A percentile compares a stretch with the other conserved stretches of the same genome.
phyloP scores from a whole-genome alignment of 2,113 vertebrate species.

The Corythoichthys intestinalis region DNA sequence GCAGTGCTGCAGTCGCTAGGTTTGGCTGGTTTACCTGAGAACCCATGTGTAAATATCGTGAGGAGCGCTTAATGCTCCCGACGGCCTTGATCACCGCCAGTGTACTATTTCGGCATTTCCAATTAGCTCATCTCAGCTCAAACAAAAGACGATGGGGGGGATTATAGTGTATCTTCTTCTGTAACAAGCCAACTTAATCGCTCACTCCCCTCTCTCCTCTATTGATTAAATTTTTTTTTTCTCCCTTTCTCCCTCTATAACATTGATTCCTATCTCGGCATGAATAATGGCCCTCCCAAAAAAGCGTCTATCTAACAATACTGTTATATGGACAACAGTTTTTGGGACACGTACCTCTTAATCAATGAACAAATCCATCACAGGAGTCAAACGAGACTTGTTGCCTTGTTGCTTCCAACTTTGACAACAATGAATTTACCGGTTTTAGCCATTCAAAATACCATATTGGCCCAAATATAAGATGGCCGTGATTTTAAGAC shows the following conservation, averaged over 20 bases:
- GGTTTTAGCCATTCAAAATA: not conserved
- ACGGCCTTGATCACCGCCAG: not conserved
- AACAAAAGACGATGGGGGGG: not conserved
- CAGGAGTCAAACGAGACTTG: not conserved
- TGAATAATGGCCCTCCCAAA: conserved; percentile 3
- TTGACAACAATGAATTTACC: not conserved
- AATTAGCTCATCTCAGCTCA: not conserved
- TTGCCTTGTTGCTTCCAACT: not conserved
- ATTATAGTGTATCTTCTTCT: not conserved
- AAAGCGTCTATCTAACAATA: not conserved
- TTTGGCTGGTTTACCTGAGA: not conserved
- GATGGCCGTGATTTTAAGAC: no score
- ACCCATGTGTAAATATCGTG: not conserved
- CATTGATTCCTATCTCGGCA: conserved; percentile 10
- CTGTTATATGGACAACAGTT: not conserved
- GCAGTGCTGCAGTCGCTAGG: no score
- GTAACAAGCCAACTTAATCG: not conserved
- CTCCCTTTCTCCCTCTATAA: not conserved
- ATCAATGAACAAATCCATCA: conserved; percentile 3
- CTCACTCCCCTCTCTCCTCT: not conserved
- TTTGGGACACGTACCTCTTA: not conserved
- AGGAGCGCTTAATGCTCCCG: not conserved
- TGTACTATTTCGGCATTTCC: not conserved
- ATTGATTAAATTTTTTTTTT: not conserved
- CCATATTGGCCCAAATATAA: no score